Percentiles rank a stretch among this genome's conserved stretches.
These are phyloP conservation scores for Agrilus planipennis DNA, from an alignment of 1,140 invertebrate genomes.

Conservation along the genomic window DNA sequence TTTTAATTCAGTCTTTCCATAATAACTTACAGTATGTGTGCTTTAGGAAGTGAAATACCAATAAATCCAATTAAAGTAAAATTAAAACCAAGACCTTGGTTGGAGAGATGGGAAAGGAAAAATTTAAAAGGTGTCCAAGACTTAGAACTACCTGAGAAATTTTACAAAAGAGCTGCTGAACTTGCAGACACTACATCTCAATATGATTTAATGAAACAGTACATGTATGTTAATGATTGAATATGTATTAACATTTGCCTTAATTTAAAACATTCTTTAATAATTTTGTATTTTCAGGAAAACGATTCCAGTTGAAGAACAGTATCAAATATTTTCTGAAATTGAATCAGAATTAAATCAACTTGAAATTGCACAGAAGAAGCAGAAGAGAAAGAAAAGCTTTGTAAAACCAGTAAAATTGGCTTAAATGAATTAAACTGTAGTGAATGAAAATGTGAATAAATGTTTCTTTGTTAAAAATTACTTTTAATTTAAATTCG, in stretches of 20 bases:
- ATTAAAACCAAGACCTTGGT: slow-evolving; percentile 78
- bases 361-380: slow-evolving; percentile 51
- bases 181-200: slow-evolving; percentile 69
- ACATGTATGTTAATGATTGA: slow-evolving; percentile 48
- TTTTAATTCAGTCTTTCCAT: too few relatives aligned
- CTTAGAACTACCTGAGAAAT: slow-evolving; percentile 47
- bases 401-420: slow-evolving; percentile 52
- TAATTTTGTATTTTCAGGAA: slow-evolving; percentile 37
- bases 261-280: not conserved
- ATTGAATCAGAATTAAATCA: slow-evolving; percentile 62
- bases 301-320: slow-evolving; percentile 79
- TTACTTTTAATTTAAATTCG: too few relatives aligned
- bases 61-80: slow-evolving; percentile 76
- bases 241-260: not conserved
- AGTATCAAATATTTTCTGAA: slow-evolving; percentile 73
- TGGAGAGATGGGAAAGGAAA: slow-evolving; percentile 70
- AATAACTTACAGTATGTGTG: not conserved
- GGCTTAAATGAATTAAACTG: slow-evolving; percentile 35
- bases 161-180: slow-evolving; percentile 43
- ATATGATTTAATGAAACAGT: slow-evolving; percentile 89
- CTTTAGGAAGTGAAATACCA: slow-evolving; percentile 52
- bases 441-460: too few relatives aligned
- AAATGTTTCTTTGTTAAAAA: too few relatives aligned
- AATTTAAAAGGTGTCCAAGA: slow-evolving; percentile 67
- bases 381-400: slow-evolving; percentile 51